A percentile compares a stretch with the other conserved stretches of the same genome.
These are phyloP conservation scores for Maniola jurtina DNA, from an alignment of 1,140 invertebrate genomes.

Conservation along the genomic window DNA sequence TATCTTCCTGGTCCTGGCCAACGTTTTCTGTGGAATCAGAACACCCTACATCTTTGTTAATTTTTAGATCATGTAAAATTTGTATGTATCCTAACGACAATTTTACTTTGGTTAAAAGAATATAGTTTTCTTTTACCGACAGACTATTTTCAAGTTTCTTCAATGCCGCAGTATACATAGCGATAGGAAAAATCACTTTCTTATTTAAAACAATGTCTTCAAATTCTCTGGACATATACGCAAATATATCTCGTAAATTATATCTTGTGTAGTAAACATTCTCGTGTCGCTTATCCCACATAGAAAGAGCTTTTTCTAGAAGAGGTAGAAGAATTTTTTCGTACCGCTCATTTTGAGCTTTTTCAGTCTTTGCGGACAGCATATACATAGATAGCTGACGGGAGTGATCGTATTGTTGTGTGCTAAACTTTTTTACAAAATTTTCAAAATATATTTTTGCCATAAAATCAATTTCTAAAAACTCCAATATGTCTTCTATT, in stretches of 20 bases:
- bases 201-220: conserved; percentile 31
- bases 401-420: conserved; percentile 11
- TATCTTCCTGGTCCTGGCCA: not conserved
- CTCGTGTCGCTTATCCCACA: conserved; percentile 31
- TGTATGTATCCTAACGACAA: conserved; percentile 31
- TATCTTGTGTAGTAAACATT: conserved; percentile 22
- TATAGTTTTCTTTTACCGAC: conserved; percentile 36
- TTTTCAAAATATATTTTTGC: conserved; percentile 34
- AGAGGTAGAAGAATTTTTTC: conserved; percentile 37
- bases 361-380: conserved; percentile 31
- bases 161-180: conserved; percentile 37
- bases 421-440: conserved; percentile 28
- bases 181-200: conserved; percentile 35
- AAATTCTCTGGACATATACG: conserved; percentile 20
- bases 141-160: conserved; percentile 35
- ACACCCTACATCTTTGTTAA: not conserved
- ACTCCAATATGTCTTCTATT: conserved; percentile 35
- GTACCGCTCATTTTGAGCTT: conserved; percentile 33
- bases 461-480: conserved; percentile 30
- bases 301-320: conserved; percentile 34
- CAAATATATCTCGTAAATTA: conserved; percentile 31
- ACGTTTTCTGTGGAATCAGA: not conserved
- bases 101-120: conserved; percentile 36
- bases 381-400: conserved; percentile 37
- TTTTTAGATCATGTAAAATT: conserved; percentile 27